Percentiles rank a stretch among this genome's conserved stretches.
Conservation (phyloP, 2,797 vertebrate genomes). For the Sebastiscus tertius region DNA sequence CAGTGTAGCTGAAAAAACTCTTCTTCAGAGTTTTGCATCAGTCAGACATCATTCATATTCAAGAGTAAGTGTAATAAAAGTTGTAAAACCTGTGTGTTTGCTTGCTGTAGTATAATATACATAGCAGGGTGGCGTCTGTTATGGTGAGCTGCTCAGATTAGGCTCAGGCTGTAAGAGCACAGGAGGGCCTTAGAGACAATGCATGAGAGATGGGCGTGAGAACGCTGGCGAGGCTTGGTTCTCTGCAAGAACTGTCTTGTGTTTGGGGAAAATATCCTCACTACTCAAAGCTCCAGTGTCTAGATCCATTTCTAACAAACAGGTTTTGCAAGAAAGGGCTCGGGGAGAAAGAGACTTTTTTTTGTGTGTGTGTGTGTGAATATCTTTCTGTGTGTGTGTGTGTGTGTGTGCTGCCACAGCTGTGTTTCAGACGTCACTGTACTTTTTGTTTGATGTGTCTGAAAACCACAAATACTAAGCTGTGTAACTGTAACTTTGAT, state of each 20-base stretch:
- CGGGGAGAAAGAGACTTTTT: slow-evolving; percentile 61
- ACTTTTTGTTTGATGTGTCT: slow-evolving; percentile 66
- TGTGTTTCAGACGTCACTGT: slow-evolving; percentile 64
- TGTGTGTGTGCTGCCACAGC: slow-evolving; percentile 46
- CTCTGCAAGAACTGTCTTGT: slow-evolving; percentile 84
- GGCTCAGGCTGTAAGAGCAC: slow-evolving; percentile 61
- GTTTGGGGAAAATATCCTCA: slow-evolving; percentile 82
- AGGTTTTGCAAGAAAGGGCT: slow-evolving; percentile 82
- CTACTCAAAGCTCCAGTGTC: slow-evolving; percentile 81
- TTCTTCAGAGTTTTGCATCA: not conserved
- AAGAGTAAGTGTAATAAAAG: slow-evolving; percentile 23
- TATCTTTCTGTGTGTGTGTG: slow-evolving; percentile 1
- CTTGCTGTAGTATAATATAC: slow-evolving; percentile 25
- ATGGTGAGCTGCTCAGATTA: slow-evolving; percentile 70
- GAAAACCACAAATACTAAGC: slow-evolving; percentile 56
- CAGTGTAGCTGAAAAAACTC: not conserved
- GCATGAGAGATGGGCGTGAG: slow-evolving; percentile 80
- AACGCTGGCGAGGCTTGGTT: slow-evolving; percentile 80
- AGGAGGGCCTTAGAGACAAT: slow-evolving; percentile 75
- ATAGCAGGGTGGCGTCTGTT: slow-evolving; percentile 63
- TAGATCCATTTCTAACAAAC: slow-evolving; percentile 85
- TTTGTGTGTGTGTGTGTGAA: slow-evolving; percentile 37
- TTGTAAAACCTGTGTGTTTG: slow-evolving; percentile 10
- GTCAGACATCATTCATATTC: not conserved
- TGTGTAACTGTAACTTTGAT: slow-evolving; percentile 55